Evolutionary conservation across 2,888 invertebrate species (phyloP), one percentile per base, ranked within the genome.

Genomic region (Helobdella robusta): DNA sequence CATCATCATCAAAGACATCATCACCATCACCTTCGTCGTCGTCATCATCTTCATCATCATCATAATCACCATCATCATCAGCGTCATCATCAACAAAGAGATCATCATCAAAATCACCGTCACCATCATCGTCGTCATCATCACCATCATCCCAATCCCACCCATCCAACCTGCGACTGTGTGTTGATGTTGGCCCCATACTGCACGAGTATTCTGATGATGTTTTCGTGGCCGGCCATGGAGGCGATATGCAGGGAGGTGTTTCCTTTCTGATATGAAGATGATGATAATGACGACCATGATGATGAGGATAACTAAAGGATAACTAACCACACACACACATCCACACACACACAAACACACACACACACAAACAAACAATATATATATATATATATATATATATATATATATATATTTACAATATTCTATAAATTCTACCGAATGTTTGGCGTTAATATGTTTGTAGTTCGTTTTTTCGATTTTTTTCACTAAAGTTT

Each of bases 251-350:
- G 68, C 56, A 68, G 59, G 28, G 68, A 59, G 32, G 68, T 68
- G 66, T 68, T 68, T 46, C 68, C 68, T 59, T 68, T 68, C 67
- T 68, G 66, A 23, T 56, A 62, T 4, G n/a, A 32, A 34, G n/a
- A 35, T 20, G 6, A 20, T 15, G 30, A 58, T 34, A 11, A 58
- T 28, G 6, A 28, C 8, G 6, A 8, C n/a, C n/a, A 2, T 23
- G 20, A 1, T 6, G 32, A 64, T 56, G 32, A 3, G n/a, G 32
- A 56, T 56, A 8, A 56, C 5, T 35, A 20, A n/a, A 35, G 20
- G 15, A 30, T 23, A 65, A 65, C 32, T 32, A 58, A 32, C n/a
- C n/a, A n/a, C n/a, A n/a, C n/a, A n/a, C n/a, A n/a, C n/a, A n/a
- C n/a, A n/a, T n/a, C n/a, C n/a, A n/a, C n/a, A n/a, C n/a, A n/a